Percentiles rank a stretch among this genome's conserved stretches.
Conservation (phyloP, 2,888 invertebrate species). For the Hipparchia sbordonii region DNA sequence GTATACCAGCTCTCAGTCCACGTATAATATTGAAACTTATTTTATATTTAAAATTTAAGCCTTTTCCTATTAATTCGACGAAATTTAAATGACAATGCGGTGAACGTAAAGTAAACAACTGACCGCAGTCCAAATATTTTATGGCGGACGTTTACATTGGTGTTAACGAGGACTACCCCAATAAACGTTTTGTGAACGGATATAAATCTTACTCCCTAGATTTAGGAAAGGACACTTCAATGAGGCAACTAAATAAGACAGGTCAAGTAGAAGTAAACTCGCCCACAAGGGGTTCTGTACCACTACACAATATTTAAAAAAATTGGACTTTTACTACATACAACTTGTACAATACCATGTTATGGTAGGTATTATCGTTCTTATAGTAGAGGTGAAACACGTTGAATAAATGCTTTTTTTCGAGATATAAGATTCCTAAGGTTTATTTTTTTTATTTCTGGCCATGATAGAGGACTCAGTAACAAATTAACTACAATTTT, state of each 20-base stretch:
- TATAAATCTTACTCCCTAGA: slow-evolving; percentile 68
- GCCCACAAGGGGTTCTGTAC: no score
- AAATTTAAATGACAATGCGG: slow-evolving; percentile 72
- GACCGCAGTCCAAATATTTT: slow-evolving; percentile 62
- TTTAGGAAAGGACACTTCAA: slow-evolving; percentile 62
- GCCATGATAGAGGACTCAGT: no score
- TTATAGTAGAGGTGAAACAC: no score
- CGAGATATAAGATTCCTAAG: no score
- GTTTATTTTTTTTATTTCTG: no score
- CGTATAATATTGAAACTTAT: slow-evolving; percentile 26
- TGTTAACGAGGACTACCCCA: slow-evolving; percentile 76
- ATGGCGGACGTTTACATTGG: slow-evolving; percentile 72
- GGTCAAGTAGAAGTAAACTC: no score
- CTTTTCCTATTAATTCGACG: slow-evolving; percentile 56
- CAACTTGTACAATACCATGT: no score
- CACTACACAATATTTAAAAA: no score
- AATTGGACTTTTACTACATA: no score
- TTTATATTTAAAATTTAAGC: slow-evolving; percentile 27
- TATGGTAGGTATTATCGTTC: no score
- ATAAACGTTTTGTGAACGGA: slow-evolving; percentile 73
- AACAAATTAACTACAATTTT: no score
- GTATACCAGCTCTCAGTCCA: background rate
- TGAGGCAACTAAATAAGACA: slow-evolving; percentile 51
- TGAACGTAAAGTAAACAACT: slow-evolving; percentile 62
- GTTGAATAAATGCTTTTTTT: no score